phyloP scores from a whole-genome alignment of 2,888 invertebrate species.

The Bombyx huttoni region DNA sequence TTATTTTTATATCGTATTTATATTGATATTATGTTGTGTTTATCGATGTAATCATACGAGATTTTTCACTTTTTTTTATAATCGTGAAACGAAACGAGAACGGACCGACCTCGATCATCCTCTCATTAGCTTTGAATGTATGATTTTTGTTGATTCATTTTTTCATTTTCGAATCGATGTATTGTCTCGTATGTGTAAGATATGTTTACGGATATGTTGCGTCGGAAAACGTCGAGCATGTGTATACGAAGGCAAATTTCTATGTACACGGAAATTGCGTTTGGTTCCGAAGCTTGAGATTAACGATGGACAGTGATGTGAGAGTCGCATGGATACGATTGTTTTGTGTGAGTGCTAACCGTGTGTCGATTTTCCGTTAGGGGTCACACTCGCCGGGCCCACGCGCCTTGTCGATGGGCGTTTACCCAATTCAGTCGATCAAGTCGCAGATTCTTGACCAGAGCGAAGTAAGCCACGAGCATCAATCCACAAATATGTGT shows the following conservation, averaged over 20 bases:
- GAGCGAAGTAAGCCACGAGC: conserved; percentile 88
- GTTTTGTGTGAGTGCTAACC: conserved; percentile 75
- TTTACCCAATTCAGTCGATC: conserved; percentile 90
- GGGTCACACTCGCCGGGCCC: conserved; percentile 94
- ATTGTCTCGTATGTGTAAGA: conserved; percentile 21
- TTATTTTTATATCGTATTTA: conserved; percentile 12
- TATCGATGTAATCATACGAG: conserved; percentile 54
- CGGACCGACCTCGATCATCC: conserved; percentile 18
- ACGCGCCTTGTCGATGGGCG: conserved; percentile 90
- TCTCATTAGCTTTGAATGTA: conserved; percentile 64
- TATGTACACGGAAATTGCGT: neutral
- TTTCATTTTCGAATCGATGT: conserved; percentile 22
- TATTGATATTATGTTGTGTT: conserved; percentile 32
- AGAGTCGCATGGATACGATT: conserved; percentile 53
- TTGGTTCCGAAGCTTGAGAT: conserved; percentile 47
- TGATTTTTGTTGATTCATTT: conserved; percentile 30
- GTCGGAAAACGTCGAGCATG: conserved; percentile 36
- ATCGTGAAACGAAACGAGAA: conserved; percentile 15
- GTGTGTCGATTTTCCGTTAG: conserved; percentile 75
- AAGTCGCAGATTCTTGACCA: conserved; percentile 89
- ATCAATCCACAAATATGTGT: conserved; percentile 40
- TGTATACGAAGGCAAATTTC: conserved; percentile 10
- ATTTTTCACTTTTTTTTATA: conserved; percentile 5
- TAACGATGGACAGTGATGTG: conserved; percentile 38
- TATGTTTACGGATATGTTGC: conserved; percentile 15